Evolutionary conservation across 2,797 vertebrate species (phyloP).

Genomic region (Acanthurus tractus): DNA sequence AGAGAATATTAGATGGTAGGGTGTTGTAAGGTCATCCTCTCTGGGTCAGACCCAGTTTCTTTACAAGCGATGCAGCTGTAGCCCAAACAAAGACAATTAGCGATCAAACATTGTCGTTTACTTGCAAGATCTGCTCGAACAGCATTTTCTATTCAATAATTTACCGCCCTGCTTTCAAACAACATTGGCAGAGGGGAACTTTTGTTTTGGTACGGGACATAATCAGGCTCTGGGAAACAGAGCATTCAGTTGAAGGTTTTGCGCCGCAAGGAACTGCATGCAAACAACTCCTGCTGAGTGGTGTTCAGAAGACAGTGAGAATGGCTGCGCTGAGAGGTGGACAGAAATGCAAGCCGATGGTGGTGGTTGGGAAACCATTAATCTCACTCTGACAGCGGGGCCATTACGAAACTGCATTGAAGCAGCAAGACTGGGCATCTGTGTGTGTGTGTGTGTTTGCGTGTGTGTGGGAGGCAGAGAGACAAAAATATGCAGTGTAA

Average conservation of each 20-base stretch:
- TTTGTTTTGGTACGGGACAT: constrained; percentile 33
- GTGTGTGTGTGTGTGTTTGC: too few species aligned
- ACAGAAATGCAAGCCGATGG: constrained; percentile 68
- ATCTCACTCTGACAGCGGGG: constrained; percentile 74
- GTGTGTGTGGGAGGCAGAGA: not conserved
- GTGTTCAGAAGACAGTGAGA: constrained; percentile 44
- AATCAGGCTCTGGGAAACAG: constrained; percentile 45
- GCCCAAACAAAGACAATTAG: not conserved
- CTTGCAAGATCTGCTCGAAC: constrained; percentile 8
- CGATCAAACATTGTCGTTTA: not conserved
- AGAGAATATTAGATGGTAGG: constrained; percentile 5
- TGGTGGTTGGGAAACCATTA: constrained; percentile 63
- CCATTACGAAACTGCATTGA: constrained; percentile 68
- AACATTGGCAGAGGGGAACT: constrained; percentile 16
- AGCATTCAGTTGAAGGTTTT: constrained; percentile 27
- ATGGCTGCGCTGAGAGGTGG: constrained; percentile 42
- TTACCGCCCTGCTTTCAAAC: constrained; percentile 3
- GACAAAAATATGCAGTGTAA: constrained; percentile 27
- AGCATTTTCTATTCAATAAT: not conserved
- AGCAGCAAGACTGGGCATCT: constrained; percentile 46
- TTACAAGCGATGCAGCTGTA: not conserved
- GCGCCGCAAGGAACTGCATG: constrained; percentile 16
- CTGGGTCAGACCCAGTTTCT: not conserved
- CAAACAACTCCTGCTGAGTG: constrained; percentile 44
- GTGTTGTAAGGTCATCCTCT: constrained; percentile 20